Percentiles rank a stretch among this genome's conserved stretches.
These are phyloP conservation scores for Luperina nickerlii DNA, from an alignment of 2,888 invertebrate genomes.

Conservation along the genomic window DNA sequence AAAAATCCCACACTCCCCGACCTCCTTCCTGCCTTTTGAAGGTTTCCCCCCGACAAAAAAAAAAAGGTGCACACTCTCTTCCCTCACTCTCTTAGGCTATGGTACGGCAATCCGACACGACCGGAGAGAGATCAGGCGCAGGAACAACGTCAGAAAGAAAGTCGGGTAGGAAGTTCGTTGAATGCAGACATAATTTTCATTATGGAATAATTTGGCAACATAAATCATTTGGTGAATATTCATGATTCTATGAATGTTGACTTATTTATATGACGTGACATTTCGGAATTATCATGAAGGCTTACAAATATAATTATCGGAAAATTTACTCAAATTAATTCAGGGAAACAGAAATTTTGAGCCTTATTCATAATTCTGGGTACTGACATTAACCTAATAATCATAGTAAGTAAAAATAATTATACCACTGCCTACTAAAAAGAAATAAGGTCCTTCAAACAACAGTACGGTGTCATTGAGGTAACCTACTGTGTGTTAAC, in stretches of 20 bases:
- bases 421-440: not conserved
- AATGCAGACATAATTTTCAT: not conserved
- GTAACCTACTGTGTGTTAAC: constrained; percentile 67
- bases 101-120: too few species aligned
- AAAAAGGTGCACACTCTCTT: too few species aligned
- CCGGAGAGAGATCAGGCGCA: too few species aligned
- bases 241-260: not conserved
- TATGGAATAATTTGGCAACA: not conserved
- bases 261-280: not conserved
- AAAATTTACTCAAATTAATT: not conserved
- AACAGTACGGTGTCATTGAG: constrained; percentile 46
- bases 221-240: not conserved
- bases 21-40: too few species aligned
- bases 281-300: not conserved
- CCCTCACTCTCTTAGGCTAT: too few species aligned
- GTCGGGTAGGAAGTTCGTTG: not conserved
- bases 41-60: too few species aligned
- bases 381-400: not conserved
- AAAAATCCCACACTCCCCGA: too few species aligned
- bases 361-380: not conserved
- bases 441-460: not conserved
- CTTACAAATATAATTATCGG: not conserved
- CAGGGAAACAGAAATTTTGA: not conserved
- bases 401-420: too few species aligned
- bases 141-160: too few species aligned